These are phyloP conservation scores for Actinopyga echinites DNA, from an alignment of 53 echinoderm and acorn worm genomes.

Conservation along the genomic window DNA sequence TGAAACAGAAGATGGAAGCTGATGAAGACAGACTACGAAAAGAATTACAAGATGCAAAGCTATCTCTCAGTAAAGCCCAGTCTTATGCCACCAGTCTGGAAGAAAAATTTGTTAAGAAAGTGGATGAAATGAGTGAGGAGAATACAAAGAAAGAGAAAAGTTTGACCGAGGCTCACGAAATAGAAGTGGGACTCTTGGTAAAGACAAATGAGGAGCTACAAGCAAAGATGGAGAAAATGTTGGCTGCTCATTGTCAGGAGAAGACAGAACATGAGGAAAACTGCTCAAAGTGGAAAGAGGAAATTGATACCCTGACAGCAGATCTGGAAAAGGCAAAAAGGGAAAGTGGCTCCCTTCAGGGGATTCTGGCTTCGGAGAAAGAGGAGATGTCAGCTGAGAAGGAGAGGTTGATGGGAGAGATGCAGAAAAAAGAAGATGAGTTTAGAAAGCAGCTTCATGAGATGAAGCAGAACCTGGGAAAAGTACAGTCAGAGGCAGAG, in stretches of 20 bases:
- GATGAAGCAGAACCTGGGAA: neutral
- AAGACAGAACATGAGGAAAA: neutral
- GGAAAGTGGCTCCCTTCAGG: constrained; percentile 5
- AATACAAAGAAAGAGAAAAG: neutral
- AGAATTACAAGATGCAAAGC: neutral
- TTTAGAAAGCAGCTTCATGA: constrained; percentile 26
- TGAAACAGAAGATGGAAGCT: neutral
- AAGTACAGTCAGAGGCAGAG: constrained; percentile 12
- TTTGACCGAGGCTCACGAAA: neutral
- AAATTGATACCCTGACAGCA: neutral
- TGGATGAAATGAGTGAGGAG: neutral
- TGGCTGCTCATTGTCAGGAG: neutral
- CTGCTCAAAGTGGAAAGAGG: neutral
- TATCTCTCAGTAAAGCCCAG: neutral
- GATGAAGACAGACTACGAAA: constrained; percentile 6
- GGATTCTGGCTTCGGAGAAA: neutral
- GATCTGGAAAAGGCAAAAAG: constrained; percentile 30
- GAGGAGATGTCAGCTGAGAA: neutral
- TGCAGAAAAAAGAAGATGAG: constrained; percentile 30
- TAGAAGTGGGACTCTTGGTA: neutral
- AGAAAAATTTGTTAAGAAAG: neutral
- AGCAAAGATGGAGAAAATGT: neutral
- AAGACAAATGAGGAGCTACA: neutral
- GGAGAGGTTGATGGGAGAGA: neutral
- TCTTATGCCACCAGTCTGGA: neutral